A percentile compares a stretch with the other conserved stretches of the same genome.
Evolutionary conservation across 2,797 vertebrate genomes (phyloP).

Genomic region (Naso thynnoides): DNA sequence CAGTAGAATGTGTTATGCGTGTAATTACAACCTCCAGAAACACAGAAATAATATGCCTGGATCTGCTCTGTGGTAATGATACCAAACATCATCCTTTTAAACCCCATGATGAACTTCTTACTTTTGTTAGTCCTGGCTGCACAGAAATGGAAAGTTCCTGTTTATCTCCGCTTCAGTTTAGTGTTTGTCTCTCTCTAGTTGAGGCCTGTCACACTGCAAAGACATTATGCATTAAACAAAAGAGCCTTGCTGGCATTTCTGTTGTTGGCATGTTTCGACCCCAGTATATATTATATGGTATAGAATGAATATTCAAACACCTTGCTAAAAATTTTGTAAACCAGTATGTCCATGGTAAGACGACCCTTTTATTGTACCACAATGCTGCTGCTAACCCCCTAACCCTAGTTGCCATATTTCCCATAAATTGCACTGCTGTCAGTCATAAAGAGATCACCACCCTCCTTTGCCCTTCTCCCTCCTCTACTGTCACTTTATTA

Average conservation of each 20-base stretch:
- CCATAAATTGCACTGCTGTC: not conserved
- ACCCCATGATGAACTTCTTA: slow-evolving; percentile 8
- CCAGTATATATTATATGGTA: not conserved
- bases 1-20: slow-evolving; percentile 3
- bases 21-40: slow-evolving; percentile 25
- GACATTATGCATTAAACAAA: not conserved
- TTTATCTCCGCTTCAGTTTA: not conserved
- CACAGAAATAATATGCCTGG: slow-evolving; percentile 13
- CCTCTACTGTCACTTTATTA: slow-evolving; percentile 4
- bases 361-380: too few relatives aligned
- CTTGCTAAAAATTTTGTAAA: too few relatives aligned
- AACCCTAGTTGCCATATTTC: not conserved
- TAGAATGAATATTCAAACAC: not conserved
- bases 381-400: too few relatives aligned
- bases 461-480: not conserved
- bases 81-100: slow-evolving; percentile 17
- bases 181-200: slow-evolving; percentile 79
- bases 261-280: not conserved
- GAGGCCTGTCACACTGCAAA: slow-evolving; percentile 82
- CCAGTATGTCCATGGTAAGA: too few relatives aligned
- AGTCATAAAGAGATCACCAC: not conserved
- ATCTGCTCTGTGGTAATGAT: slow-evolving; percentile 2
- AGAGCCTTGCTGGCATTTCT: not conserved
- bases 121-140: slow-evolving; percentile 17
- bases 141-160: not conserved